These are phyloP conservation scores for Etheostoma nigrum DNA, from an alignment of 2,797 vertebrate genomes.

Conservation along the genomic window DNA sequence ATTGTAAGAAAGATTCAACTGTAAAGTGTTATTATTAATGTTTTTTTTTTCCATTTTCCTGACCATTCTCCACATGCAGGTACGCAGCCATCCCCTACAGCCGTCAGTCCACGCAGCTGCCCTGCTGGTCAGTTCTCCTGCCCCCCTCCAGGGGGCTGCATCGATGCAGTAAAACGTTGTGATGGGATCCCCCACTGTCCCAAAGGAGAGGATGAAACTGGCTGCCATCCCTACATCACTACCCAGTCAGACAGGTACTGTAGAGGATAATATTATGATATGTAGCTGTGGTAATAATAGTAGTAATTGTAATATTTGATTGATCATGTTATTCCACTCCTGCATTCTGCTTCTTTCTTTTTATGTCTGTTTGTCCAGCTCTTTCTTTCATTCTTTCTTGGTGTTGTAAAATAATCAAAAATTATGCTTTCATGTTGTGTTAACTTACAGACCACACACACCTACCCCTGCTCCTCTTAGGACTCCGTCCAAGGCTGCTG, in stretches of 20 bases:
- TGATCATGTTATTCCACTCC: background rate
- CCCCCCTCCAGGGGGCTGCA: conserved; percentile 82
- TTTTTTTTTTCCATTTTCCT: background rate
- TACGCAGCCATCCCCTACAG: conserved; percentile 63
- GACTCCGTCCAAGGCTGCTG: conserved; percentile 77
- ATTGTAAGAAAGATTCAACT: background rate
- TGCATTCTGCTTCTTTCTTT: background rate
- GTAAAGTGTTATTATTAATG: no score
- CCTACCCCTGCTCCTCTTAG: conserved; percentile 79
- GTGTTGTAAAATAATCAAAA: conserved; percentile 3
- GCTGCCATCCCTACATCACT: conserved; percentile 72
- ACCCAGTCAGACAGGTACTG: conserved; percentile 72
- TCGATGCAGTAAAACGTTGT: conserved; percentile 77
- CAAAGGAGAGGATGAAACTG: conserved; percentile 84
- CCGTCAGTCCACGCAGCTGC: conserved; percentile 76
- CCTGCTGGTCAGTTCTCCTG: conserved; percentile 84
- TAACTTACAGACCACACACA: conserved; percentile 65
- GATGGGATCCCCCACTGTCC: conserved; percentile 85
- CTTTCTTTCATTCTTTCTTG: background rate
- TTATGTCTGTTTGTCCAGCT: background rate
- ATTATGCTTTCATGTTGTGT: background rate
- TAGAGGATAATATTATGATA: background rate
- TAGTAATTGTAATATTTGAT: background rate
- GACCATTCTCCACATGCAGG: conserved; percentile 59
- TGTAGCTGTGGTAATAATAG: background rate